phyloP scores from a whole-genome alignment of 2,113 vertebrate genomes.

The Gymnocephalus cernua region DNA sequence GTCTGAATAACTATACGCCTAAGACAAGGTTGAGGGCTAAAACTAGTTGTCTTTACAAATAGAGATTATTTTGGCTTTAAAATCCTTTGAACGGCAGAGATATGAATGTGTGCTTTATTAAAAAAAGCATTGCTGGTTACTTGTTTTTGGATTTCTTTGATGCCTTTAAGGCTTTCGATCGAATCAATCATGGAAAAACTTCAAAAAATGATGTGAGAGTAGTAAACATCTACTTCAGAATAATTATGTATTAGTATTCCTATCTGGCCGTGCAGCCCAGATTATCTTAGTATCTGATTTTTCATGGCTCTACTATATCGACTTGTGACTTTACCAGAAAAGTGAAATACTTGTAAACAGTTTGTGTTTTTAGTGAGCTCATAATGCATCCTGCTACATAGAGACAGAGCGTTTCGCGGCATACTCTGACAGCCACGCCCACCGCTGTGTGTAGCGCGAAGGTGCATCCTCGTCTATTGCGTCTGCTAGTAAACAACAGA shows the following conservation, averaged over 20 bases:
- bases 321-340: neutral
- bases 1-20: neutral
- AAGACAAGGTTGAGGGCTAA: neutral
- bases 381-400: too few relatives aligned
- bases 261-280: neutral
- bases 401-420: too few relatives aligned
- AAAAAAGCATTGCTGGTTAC: neutral
- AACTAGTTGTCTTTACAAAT: neutral
- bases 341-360: neutral
- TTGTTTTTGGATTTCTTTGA: neutral
- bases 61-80: neutral
- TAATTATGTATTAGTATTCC: neutral
- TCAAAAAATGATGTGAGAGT: neutral
- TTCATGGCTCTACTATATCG: neutral
- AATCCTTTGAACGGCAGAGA: too few relatives aligned
- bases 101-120: neutral
- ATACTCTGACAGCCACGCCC: too few relatives aligned
- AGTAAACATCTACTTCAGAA: slow-evolving; percentile 6
- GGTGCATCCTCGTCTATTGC: too few relatives aligned
- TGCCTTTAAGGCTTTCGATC: neutral
- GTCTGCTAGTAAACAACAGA: too few relatives aligned
- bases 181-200: neutral
- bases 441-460: too few relatives aligned
- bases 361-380: neutral
- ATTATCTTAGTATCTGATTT: neutral